Evolutionary conservation across 2,888 invertebrate species (phyloP).

Genomic region (Conistra vaccinii): DNA sequence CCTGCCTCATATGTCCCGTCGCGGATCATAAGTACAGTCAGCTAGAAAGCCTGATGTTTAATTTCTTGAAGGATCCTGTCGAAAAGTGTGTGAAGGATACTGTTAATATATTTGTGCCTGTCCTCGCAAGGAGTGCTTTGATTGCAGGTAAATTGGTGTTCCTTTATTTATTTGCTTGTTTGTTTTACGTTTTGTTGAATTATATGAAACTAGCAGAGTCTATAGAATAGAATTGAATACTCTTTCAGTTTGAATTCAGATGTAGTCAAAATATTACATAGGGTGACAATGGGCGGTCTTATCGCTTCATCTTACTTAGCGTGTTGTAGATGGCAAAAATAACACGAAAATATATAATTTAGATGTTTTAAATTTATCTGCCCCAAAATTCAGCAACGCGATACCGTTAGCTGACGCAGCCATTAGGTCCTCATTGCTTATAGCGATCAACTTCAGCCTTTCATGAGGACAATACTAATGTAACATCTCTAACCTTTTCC

Average conservation of each 20-base stretch:
- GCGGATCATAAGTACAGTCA: conserved; percentile 86
- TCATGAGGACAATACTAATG: too few relatives aligned
- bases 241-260: not conserved
- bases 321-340: too few relatives aligned
- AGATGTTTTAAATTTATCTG: too few relatives aligned
- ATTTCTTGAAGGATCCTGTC: conserved; percentile 83
- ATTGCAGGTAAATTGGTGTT: conserved; percentile 77
- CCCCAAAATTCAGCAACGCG: too few relatives aligned
- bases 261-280: not conserved
- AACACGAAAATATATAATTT: too few relatives aligned
- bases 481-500: too few relatives aligned
- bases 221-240: too few relatives aligned
- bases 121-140: conserved; percentile 86
- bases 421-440: not conserved
- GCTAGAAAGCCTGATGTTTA: conserved; percentile 85
- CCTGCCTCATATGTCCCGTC: conserved; percentile 85
- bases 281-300: too few relatives aligned
- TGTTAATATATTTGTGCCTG: conserved; percentile 82
- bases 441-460: not conserved
- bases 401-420: not conserved
- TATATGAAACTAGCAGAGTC: too few relatives aligned
- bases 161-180: not conserved
- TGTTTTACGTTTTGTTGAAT: not conserved
- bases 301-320: too few relatives aligned
- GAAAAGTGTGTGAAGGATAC: conserved; percentile 85